Evolutionary conservation across 2,113 vertebrate species (phyloP).

Genomic region (Machaerirhynchus nigripectus): DNA sequence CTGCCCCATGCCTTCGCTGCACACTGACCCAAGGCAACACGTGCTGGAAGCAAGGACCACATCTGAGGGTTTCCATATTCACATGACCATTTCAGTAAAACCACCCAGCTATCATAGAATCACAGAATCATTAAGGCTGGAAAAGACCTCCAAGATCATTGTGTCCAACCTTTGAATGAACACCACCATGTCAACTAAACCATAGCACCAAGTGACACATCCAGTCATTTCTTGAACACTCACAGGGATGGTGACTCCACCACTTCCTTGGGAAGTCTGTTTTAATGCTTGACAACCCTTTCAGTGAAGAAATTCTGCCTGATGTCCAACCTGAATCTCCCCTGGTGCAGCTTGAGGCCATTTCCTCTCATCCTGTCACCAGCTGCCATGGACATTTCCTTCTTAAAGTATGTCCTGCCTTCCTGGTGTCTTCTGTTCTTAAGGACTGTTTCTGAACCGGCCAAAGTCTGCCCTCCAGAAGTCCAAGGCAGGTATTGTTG

Average conservation of each 20-base stretch:
- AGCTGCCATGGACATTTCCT: neutral
- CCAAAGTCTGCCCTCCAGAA: neutral
- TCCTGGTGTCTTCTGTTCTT: neutral
- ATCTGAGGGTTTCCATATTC: accelerated
- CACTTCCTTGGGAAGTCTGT: neutral
- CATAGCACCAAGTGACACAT: neutral
- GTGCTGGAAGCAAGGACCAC: neutral
- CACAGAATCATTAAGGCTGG: neutral
- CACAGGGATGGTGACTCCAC: neutral
- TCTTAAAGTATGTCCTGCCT: neutral
- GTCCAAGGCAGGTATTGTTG: neutral
- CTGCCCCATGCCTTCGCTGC: accelerated
- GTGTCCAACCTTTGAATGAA: neutral
- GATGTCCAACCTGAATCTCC: neutral
- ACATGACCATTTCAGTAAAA: neutral
- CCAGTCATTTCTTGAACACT: neutral
- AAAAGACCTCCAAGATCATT: neutral
- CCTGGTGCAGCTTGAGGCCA: neutral
- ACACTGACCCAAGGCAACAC: no score
- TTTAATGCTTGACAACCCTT: neutral
- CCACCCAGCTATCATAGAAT: neutral
- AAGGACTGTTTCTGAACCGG: neutral
- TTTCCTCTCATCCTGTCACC: neutral
- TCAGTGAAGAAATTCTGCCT: neutral
- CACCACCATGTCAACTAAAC: neutral